Percentiles rank a stretch among this genome's conserved stretches.
Conservation (phyloP, 1,140 invertebrate genomes). For the Hydropsyche tenuis region DNA sequence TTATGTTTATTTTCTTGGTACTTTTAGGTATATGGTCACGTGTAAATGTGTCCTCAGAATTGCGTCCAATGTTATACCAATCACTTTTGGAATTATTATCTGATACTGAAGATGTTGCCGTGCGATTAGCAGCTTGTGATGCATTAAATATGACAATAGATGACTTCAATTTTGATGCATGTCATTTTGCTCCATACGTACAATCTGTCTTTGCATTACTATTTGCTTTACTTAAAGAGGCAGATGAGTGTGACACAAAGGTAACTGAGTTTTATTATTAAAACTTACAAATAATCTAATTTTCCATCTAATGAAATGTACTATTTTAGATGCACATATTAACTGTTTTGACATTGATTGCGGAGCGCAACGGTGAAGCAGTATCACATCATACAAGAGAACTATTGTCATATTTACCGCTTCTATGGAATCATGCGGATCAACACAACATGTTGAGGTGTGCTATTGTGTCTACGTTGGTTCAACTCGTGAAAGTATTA, state of each 20-base stretch:
- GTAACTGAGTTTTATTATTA: constrained; percentile 57
- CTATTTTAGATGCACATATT: constrained; percentile 82
- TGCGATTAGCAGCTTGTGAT: constrained; percentile 80
- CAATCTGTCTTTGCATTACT: constrained; percentile 78
- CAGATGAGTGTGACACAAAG: constrained; percentile 92
- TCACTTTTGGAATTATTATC: constrained; percentile 76
- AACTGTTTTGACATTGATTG: constrained; percentile 87
- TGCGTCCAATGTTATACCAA: constrained; percentile 83
- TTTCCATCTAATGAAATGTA: constrained; percentile 37
- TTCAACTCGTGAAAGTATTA: constrained; percentile 73
- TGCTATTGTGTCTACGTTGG: constrained; percentile 86
- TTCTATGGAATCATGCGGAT: constrained; percentile 86
- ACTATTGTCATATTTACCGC: constrained; percentile 82
- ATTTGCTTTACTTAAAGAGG: constrained; percentile 86
- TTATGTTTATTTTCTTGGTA: constrained; percentile 41
- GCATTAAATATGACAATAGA: constrained; percentile 83
- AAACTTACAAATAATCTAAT: too few relatives aligned
- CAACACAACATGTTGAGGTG: constrained; percentile 91
- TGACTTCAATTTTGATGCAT: constrained; percentile 90
- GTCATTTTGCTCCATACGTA: constrained; percentile 85
- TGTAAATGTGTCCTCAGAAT: constrained; percentile 81
- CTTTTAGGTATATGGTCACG: constrained; percentile 76
- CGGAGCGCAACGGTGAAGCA: constrained; percentile 81
- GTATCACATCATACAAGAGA: constrained; percentile 74
- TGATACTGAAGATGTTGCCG: constrained; percentile 80